Percentiles rank a stretch among this genome's conserved stretches.
Conservation (phyloP, 2,113 vertebrate species). For the Melanotaenia duboulayi region DNA sequence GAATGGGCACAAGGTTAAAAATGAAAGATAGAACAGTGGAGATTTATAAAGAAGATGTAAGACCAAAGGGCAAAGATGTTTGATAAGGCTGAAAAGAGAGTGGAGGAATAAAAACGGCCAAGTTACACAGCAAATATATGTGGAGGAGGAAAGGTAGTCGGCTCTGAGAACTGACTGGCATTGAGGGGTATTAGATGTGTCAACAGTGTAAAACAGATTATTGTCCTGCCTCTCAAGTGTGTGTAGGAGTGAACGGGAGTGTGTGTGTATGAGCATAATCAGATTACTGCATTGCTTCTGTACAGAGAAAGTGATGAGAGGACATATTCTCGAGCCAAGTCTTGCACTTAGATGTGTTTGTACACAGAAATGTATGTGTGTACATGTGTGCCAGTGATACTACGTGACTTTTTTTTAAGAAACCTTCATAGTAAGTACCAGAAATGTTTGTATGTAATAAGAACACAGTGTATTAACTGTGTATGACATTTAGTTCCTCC, state of each 20-base stretch:
- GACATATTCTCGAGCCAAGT: constrained; percentile 38
- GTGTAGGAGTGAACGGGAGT: not conserved
- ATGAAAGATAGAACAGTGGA: not conserved
- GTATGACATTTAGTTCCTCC: constrained; percentile 28
- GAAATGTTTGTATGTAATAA: constrained; percentile 27
- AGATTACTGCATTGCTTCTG: constrained; percentile 50
- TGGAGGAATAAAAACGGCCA: not conserved
- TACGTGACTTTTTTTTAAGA: constrained; percentile 65
- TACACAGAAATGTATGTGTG: not conserved
- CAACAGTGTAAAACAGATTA: constrained; percentile 56
- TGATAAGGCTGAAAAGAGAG: not conserved
- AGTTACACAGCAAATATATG: not conserved
- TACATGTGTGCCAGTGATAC: constrained; percentile 18
- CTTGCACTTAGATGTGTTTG: constrained; percentile 25
- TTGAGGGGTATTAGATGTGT: constrained; percentile 43
- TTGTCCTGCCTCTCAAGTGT: constrained; percentile 24
- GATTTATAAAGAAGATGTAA: constrained; percentile 6
- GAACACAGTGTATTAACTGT: constrained; percentile 54
- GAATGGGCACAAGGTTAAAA: not conserved
- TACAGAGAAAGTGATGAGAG: constrained; percentile 24
- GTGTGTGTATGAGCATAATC: constrained; percentile 22
- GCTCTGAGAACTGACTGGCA: constrained; percentile 38
- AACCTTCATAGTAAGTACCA: constrained; percentile 46
- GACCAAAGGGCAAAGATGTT: not conserved
- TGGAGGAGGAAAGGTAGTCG: constrained; percentile 13